These are phyloP conservation scores for Hyperopisus bebe DNA, from an alignment of 2,113 vertebrate genomes.

Conservation along the genomic window DNA sequence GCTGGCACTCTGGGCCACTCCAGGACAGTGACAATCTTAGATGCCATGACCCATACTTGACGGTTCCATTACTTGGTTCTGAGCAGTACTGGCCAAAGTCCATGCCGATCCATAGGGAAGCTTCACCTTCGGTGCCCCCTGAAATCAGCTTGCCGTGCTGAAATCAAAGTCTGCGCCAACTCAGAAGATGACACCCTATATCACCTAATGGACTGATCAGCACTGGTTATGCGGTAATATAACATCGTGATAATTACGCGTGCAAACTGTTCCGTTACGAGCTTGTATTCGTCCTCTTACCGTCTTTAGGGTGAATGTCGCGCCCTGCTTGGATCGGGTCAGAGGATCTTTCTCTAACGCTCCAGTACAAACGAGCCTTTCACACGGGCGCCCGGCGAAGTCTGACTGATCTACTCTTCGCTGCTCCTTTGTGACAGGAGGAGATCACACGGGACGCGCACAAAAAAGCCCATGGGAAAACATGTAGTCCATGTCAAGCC, in stretches of 20 bases:
- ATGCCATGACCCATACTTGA: background rate
- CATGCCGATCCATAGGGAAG: background rate
- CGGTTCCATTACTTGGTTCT: background rate
- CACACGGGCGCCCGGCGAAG: conserved; percentile 19
- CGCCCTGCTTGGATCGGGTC: conserved; percentile 40
- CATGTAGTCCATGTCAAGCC: conserved; percentile 36
- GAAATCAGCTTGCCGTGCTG: background rate
- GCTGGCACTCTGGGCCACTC: background rate
- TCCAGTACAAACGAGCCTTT: conserved; percentile 33
- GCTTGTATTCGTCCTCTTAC: too few relatives aligned
- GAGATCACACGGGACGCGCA: conserved; percentile 26
- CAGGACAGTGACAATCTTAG: background rate
- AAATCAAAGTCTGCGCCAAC: background rate
- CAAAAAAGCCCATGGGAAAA: conserved; percentile 50
- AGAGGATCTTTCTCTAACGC: conserved; percentile 28
- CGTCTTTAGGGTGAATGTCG: conserved; percentile 31
- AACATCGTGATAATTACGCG: background rate
- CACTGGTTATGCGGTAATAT: background rate
- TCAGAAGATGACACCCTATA: background rate
- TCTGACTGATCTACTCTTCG: conserved; percentile 46
- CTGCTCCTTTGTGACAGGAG: conserved; percentile 38
- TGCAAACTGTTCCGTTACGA: background rate
- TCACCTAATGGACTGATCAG: background rate
- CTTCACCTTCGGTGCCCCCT: background rate
- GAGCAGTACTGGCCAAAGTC: background rate